These are phyloP conservation scores for Poecilia wingei DNA, from an alignment of 2,797 vertebrate genomes.

Conservation along the genomic window DNA sequence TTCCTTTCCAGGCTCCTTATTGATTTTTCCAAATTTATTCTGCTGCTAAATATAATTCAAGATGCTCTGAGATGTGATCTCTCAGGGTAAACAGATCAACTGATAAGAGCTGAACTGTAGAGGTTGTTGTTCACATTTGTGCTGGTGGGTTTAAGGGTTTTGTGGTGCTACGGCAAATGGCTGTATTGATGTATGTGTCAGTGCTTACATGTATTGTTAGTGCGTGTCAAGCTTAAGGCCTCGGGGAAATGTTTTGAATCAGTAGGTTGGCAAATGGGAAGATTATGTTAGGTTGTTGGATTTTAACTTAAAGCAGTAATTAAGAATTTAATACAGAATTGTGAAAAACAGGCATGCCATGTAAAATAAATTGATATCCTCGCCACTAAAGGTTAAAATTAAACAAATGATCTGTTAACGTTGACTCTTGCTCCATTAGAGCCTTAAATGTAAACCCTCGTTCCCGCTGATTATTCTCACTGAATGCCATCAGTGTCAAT, in stretches of 20 bases:
- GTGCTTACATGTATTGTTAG: slow-evolving; percentile 11
- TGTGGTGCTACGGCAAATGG: slow-evolving; percentile 7
- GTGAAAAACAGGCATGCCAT: background rate
- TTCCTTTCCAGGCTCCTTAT: slow-evolving; percentile 40
- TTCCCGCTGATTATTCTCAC: slow-evolving; percentile 44
- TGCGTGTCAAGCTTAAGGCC: slow-evolving; percentile 11
- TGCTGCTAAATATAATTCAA: slow-evolving; percentile 59
- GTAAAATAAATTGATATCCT: slow-evolving; percentile 12
- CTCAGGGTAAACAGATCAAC: slow-evolving; percentile 31
- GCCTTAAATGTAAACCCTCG: slow-evolving; percentile 19
- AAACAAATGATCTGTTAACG: slow-evolving; percentile 1
- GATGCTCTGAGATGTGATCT: slow-evolving; percentile 36
- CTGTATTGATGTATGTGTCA: slow-evolving; percentile 26
- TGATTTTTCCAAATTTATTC: slow-evolving; percentile 71
- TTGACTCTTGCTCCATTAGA: slow-evolving; percentile 16
- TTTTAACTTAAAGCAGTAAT: slow-evolving; percentile 18
- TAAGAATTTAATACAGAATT: slow-evolving; percentile 16
- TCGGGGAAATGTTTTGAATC: slow-evolving; percentile 5
- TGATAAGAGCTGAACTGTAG: slow-evolving; percentile 36
- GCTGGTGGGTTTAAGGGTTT: slow-evolving; percentile 19
- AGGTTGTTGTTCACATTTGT: slow-evolving; percentile 29
- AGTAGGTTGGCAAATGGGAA: slow-evolving; percentile 27
- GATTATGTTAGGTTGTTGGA: slow-evolving; percentile 14
- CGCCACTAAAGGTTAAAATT: slow-evolving; percentile 6
- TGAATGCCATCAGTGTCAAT: slow-evolving; percentile 52